Evolutionary conservation across 2,113 vertebrate genomes (phyloP).

Genomic region (Melanerpes formicivorus): DNA sequence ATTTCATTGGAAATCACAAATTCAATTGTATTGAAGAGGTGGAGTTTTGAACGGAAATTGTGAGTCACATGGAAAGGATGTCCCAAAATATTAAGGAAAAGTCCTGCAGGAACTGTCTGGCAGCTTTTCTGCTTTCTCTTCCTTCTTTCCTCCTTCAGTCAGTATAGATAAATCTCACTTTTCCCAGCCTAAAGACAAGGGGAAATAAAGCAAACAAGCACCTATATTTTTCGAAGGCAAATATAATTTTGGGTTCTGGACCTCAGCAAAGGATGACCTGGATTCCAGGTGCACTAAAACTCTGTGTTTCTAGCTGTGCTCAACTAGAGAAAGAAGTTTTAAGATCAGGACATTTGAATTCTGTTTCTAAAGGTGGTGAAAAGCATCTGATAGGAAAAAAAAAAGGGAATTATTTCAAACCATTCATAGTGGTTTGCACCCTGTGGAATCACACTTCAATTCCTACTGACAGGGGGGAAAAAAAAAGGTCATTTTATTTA

Average conservation of each 20-base stretch:
- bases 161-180: neutral
- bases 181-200: neutral
- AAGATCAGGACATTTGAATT: neutral
- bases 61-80: neutral
- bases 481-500: slow-evolving; percentile 5
- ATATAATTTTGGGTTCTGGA: neutral
- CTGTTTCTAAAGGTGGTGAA: neutral
- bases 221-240: neutral
- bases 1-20: neutral
- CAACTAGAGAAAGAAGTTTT: neutral
- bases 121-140: neutral
- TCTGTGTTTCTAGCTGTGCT: neutral
- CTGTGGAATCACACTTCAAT: neutral
- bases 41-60: neutral
- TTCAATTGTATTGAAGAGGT: neutral
- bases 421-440: neutral
- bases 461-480: neutral
- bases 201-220: neutral
- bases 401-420: neutral
- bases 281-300: neutral
- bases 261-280: neutral
- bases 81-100: neutral
- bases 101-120: neutral
- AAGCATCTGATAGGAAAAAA: neutral
- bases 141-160: neutral